A percentile compares a stretch with the other conserved stretches of the same genome.
Conservation (phyloP, 2,113 vertebrate genomes). For the Microtus montanus region DNA sequence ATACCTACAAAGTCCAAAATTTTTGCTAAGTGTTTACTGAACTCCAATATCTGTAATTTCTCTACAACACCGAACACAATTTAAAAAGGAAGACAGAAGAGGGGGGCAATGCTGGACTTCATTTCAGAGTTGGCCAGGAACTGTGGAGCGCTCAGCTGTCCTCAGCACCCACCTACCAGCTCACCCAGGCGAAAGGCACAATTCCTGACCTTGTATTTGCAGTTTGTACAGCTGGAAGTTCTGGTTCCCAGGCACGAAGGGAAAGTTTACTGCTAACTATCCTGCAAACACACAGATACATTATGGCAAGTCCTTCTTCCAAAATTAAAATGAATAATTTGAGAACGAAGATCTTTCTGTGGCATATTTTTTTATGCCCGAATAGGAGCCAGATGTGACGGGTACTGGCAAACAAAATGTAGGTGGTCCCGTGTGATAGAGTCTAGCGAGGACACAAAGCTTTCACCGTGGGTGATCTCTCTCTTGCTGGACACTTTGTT, state of each 20-base stretch:
- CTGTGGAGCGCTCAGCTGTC: not conserved
- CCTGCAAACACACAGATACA: not conserved
- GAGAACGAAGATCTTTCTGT: not conserved
- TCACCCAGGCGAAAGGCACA: too few species aligned
- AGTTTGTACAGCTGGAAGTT: not conserved
- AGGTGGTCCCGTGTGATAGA: constrained; percentile 56
- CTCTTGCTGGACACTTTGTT: not conserved
- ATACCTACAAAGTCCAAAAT: not conserved
- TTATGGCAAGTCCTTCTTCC: not conserved
- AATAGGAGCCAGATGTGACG: constrained; percentile 47
- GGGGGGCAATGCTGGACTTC: not conserved
- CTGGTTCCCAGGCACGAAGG: not conserved
- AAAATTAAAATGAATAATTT: constrained; percentile 33
- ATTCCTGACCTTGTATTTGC: not conserved
- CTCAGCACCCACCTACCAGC: not conserved
- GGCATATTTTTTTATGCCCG: constrained; percentile 19
- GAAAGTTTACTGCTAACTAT: constrained; percentile 39
- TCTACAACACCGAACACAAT: not conserved
- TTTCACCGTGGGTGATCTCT: constrained; percentile 40
- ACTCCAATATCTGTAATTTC: not conserved
- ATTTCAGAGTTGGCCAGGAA: not conserved
- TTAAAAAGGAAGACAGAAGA: not conserved
- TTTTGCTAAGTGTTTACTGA: not conserved
- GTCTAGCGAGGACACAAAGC: constrained; percentile 26
- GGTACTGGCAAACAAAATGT: constrained; percentile 43